Evolutionary conservation across 2,797 vertebrate species (phyloP), one percentile per base, ranked within the genome.

Genomic region (Anguilla marmorata): DNA sequence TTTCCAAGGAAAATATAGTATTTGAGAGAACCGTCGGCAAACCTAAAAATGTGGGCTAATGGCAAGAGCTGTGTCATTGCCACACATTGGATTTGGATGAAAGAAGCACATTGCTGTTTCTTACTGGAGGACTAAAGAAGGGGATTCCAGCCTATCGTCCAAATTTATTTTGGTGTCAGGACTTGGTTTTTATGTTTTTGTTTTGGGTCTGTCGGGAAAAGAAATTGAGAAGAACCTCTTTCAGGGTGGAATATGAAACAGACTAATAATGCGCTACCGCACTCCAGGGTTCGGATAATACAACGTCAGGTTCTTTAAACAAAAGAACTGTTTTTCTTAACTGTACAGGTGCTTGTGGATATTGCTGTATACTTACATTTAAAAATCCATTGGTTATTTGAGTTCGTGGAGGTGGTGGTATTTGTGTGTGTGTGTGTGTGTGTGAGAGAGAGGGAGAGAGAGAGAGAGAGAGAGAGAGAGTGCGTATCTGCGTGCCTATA

Each of bases 191-290:
- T 58, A 11, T 76, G n/a, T 45, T 76, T 12, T 82, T 76, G 21
- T 58, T 87, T 58, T n/a, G 58, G 66, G 86, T 54, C 33, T 72
- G 50, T 86, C 19, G 79, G 85, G 82, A 84, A 48, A 52, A 56
- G 85, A 72, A 84, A 82, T 86, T 83, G 24, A 11, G 82, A 88
- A 54, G 12, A 30, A 16, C 76, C 63, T 86, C 33, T 87, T 60
- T n/a, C 54, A 50, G 30, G 2, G 50, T 85, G 80, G 86, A 89
- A 83, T 58, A 56, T 69, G 24, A 27, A 76, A 86, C 79, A 72
- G 86, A 79, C 37, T 58, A 48, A 30, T 9, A 45, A 84, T 48
- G 37, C 56, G 63, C 66, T 66, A 58, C 80, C 37, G n/a, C 69
- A 84, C 27, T 48, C 27, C 79, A 72, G 58, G 58, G 76, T 86